Base-by-base conservation (phyloP, 2,888 invertebrate species). In the Agrilus biguttatus region DNA sequence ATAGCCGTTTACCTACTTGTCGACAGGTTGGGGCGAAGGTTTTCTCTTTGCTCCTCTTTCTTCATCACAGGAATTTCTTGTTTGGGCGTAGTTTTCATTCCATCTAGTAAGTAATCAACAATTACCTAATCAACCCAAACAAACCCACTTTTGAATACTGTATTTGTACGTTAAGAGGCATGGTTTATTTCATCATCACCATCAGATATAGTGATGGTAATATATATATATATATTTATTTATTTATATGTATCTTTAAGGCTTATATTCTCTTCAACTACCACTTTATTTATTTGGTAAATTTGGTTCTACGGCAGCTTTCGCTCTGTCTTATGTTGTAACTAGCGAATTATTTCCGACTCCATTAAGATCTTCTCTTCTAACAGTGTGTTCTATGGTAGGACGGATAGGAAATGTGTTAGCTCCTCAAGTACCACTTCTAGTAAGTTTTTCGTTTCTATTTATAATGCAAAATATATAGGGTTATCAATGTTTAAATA, bases 331-430 rank as follows among this genome's bases (percentile, higher is more conserved):
- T 46, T 80, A 80, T 59, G 72, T 80, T 50, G 75, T 78, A 60
- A 78, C 79, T 0, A 74, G 78, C 34, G 80, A 81, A 67, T 67
- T 80, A 61, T 80, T 80, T 61, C 80, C 80, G 1, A 81, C 80
- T 7, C 67, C 67, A 32, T 63, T 75, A 39, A 66, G 80, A 21
- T 78, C 80, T 56, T 72, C 74, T 8, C 60, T 78, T 51, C 70
- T 81, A 51, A 77, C 76, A 1, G 59, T 68, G 28, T 79, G 80
- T 63, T 80, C 79, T 39, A 79, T 78, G 72, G 63, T 73, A 37
- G 80, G 80, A 39, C 65, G 80, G 42, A 67, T 78, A 33, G 81
- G 80, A 1, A 75, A 77, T 4, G 71, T 80, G 55, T 59, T 78
- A 21, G 75, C 80, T 2, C 80, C 80, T 12, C 79, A 79, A 60